Evolutionary conservation across 2,113 vertebrate genomes (phyloP).

Genomic region (Columba janthina): DNA sequence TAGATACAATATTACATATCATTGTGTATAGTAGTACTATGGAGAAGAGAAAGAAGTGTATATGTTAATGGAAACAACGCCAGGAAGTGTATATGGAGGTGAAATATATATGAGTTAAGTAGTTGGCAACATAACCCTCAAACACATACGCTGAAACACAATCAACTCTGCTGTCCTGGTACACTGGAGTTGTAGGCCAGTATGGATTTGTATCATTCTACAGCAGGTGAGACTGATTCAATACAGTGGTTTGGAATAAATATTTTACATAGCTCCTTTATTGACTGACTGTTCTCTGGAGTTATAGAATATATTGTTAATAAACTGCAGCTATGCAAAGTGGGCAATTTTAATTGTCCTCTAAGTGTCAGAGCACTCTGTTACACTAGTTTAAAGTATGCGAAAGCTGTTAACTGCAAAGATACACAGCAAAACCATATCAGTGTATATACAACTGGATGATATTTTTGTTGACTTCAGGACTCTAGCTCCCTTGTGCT

Average conservation of each 20-base stretch:
- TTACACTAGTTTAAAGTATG: neutral
- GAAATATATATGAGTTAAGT: neutral
- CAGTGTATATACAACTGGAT: neutral
- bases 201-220: neutral
- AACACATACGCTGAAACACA: neutral
- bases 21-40: neutral
- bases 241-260: neutral
- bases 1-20: neutral
- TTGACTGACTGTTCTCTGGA: neutral
- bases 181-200: neutral
- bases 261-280: neutral
- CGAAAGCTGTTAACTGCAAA: neutral
- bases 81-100: neutral
- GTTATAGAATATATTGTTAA: neutral
- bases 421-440: neutral
- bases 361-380: neutral
- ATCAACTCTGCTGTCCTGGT: fast-evolving
- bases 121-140: neutral
- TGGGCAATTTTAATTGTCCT: neutral
- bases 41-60: neutral
- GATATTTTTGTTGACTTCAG: neutral
- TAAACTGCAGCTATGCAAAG: neutral
- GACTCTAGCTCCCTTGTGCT: neutral
- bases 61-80: neutral
- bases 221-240: neutral